Conservation (phyloP, 92 coral and sea anemone species). For the Metridium senile region DNA sequence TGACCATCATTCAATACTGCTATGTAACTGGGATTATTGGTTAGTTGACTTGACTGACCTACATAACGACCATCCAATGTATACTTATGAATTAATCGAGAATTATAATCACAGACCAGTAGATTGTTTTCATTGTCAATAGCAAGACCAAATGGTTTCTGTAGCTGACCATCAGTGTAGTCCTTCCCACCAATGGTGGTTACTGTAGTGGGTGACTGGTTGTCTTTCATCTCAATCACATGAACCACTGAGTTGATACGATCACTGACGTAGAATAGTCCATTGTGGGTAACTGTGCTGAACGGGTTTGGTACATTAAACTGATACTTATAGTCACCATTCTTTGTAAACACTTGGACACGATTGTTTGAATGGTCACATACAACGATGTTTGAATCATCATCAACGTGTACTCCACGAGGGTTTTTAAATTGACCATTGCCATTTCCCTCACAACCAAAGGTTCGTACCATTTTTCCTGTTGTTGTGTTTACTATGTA, state of each 20-base stretch:
- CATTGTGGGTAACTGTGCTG: slow-evolving; percentile 6
- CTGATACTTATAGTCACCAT: slow-evolving; percentile 26
- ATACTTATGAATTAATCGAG: slow-evolving; percentile 33
- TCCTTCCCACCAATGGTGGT: background rate
- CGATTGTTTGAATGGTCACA: slow-evolving; percentile 5
- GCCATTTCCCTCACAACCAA: slow-evolving; percentile 7
- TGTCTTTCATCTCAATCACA: slow-evolving; percentile 18
- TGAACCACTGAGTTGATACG: background rate
- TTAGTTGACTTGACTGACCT: slow-evolving; percentile 13
- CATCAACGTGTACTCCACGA: slow-evolving; percentile 26
- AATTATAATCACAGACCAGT: slow-evolving; percentile 32
- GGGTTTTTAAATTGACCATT: background rate
- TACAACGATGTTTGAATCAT: slow-evolving; percentile 16
- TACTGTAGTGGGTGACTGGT: background rate
- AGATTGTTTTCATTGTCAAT: slow-evolving; percentile 24
- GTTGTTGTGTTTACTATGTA: slow-evolving; percentile 21
- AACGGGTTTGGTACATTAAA: background rate
- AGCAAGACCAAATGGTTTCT: slow-evolving; percentile 12
- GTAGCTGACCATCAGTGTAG: background rate
- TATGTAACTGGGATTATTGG: background rate
- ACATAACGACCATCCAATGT: slow-evolving; percentile 54
- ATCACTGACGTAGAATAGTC: slow-evolving; percentile 18
- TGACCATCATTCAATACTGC: slow-evolving; percentile 14
- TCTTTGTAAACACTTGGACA: slow-evolving; percentile 21
- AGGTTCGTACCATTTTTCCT: slow-evolving; percentile 15